phyloP scores from a whole-genome alignment of 2,888 invertebrate species.

The Chrysotoxum bicinctum region DNA sequence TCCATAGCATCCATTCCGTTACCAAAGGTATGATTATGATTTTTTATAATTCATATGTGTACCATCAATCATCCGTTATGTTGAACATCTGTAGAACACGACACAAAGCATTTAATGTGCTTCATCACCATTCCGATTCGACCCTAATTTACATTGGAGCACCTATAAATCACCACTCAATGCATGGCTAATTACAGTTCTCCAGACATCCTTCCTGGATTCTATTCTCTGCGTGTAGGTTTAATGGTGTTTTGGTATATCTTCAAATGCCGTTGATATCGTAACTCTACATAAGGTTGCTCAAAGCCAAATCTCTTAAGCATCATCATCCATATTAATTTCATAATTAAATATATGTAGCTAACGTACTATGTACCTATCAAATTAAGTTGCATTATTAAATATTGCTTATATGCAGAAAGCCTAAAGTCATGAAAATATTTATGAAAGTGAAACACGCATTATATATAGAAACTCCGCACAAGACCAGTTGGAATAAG shows the following conservation, averaged over 20 bases:
- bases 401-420: background rate
- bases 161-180: slow-evolving; percentile 71
- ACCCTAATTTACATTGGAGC: slow-evolving; percentile 65
- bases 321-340: slow-evolving; percentile 72
- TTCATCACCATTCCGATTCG: slow-evolving; percentile 66
- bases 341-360: slow-evolving; percentile 67
- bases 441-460: no score
- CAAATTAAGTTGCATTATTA: slow-evolving; percentile 47
- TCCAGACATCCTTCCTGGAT: slow-evolving; percentile 65
- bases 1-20: slow-evolving; percentile 1
- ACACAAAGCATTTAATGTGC: slow-evolving; percentile 69
- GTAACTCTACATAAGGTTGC: slow-evolving; percentile 62
- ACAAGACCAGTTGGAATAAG: no score
- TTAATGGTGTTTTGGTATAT: slow-evolving; percentile 10
- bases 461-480: no score
- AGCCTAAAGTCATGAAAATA: background rate
- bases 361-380: background rate
- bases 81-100: slow-evolving; percentile 63
- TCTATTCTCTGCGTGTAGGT: background rate
- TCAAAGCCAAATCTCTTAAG: slow-evolving; percentile 60
- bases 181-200: slow-evolving; percentile 70
- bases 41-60: slow-evolving; percentile 16
- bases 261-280: slow-evolving; percentile 41
- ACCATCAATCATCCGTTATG: slow-evolving; percentile 52
- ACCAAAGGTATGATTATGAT: background rate